These are phyloP conservation scores for Drosophila novamexicana DNA, from an alignment of 1,140 invertebrate species.

Conservation along the genomic window DNA sequence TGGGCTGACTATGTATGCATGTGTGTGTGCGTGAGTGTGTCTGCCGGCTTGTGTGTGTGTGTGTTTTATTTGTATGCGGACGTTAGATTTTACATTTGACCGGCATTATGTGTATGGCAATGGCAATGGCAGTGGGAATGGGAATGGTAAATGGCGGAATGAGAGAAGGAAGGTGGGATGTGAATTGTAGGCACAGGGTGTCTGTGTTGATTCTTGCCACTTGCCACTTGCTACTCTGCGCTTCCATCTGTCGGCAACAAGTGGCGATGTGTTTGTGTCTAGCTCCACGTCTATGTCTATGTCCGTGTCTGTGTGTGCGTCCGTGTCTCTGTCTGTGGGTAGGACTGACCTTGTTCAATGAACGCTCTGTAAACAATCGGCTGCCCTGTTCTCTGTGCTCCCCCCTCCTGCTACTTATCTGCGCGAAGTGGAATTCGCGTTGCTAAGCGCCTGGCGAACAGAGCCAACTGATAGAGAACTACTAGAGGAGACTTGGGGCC, in stretches of 20 bases:
- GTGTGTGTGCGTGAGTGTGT: constrained; percentile 14
- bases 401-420: constrained; percentile 1
- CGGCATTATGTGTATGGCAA: constrained; percentile 52
- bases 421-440: constrained; percentile 30
- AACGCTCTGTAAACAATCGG: constrained; percentile 31
- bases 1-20: constrained; percentile 18
- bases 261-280: constrained; percentile 46
- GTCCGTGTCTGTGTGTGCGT: not conserved
- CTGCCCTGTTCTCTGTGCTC: not conserved
- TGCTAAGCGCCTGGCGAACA: constrained; percentile 29
- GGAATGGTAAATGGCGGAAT: not conserved
- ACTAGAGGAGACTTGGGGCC: constrained; percentile 21
- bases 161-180: not conserved
- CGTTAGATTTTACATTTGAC: constrained; percentile 81
- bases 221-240: constrained; percentile 25
- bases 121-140: constrained; percentile 9
- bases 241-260: constrained; percentile 62
- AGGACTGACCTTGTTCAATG: constrained; percentile 54
- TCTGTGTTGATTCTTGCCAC: constrained; percentile 21
- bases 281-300: constrained; percentile 1
- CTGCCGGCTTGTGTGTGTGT: constrained; percentile 14
- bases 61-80: constrained; percentile 42
- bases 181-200: constrained; percentile 30
- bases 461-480: constrained; percentile 37
- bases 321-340: constrained; percentile 9